Evolutionary conservation across 2,797 vertebrate species (phyloP).

Genomic region (Rhodeus uyekii): DNA sequence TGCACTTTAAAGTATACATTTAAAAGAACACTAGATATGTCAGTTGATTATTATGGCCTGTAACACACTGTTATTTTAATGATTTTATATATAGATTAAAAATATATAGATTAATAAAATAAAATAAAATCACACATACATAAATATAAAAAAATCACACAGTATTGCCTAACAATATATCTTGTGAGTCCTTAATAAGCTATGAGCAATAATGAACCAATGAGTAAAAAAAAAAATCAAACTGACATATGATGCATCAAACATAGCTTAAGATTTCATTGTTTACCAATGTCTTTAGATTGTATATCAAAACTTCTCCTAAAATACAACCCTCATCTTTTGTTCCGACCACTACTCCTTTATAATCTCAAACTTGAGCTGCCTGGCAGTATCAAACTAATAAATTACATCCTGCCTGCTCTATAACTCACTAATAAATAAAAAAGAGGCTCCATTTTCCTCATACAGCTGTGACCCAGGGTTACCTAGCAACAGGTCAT

Average conservation of each 20-base stretch:
- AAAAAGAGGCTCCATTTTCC: constrained; percentile 76
- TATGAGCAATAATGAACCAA: neutral
- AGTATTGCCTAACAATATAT: neutral
- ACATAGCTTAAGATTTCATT: constrained; percentile 43
- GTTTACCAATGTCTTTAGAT: constrained; percentile 49
- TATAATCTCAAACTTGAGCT: constrained; percentile 80
- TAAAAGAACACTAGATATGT: neutral
- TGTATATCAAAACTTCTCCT: constrained; percentile 70
- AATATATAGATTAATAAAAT: neutral
- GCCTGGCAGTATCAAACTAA: constrained; percentile 83
- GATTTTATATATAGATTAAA: neutral
- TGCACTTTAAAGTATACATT: neutral
- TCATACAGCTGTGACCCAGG: constrained; percentile 71
- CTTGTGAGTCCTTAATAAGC: neutral
- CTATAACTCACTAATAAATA: constrained; percentile 84
- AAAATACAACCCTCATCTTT: constrained; percentile 70
- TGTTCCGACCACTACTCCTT: constrained; percentile 80
- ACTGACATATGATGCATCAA: constrained; percentile 16
- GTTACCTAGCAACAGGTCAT: constrained; percentile 57
- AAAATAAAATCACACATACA: neutral
- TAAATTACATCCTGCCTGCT: constrained; percentile 84
- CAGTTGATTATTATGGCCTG: neutral
- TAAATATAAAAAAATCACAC: neutral
- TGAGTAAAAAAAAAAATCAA: neutral
- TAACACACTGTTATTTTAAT: neutral